Evolutionary conservation across 2,113 vertebrate genomes (phyloP).

Genomic region (Pyxicephalus adspersus): DNA sequence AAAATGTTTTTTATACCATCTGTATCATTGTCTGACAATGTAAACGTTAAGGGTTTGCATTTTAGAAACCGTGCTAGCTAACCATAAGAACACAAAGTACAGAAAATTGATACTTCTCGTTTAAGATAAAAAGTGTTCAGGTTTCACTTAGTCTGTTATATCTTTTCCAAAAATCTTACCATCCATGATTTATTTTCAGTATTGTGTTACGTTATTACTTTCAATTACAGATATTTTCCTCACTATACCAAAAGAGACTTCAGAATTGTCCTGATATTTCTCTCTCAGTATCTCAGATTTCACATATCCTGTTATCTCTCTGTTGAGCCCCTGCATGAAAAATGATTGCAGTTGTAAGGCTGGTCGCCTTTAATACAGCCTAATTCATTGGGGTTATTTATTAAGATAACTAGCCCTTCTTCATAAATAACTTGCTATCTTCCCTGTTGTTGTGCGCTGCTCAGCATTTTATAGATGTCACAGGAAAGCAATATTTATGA

Average conservation of each 20-base stretch:
- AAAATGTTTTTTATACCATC: no score
- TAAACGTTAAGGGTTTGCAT: no score
- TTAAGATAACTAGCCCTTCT: constrained; percentile 6
- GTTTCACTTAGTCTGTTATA: no score
- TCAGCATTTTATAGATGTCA: constrained; percentile 35
- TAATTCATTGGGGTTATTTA: constrained; percentile 17
- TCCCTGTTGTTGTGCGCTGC: constrained; percentile 3
- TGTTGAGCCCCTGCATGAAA: background rate
- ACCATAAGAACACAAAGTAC: no score
- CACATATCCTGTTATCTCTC: background rate
- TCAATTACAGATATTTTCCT: no score
- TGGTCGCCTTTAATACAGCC: background rate
- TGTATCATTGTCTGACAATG: no score
- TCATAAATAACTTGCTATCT: constrained; percentile 34
- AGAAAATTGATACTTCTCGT: no score
- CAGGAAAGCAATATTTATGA: constrained; percentile 13
- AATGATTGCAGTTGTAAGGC: background rate
- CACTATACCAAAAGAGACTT: background rate
- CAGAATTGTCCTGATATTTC: background rate
- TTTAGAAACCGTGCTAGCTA: no score
- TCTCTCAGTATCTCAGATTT: background rate
- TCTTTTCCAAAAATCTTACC: no score
- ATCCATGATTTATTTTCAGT: no score
- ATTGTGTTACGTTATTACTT: no score
- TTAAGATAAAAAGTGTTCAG: no score